Percentiles rank a stretch among this genome's conserved stretches.
Evolutionary conservation across 2,888 invertebrate species (phyloP).

Genomic region (Pachliopta kotzebuea): DNA sequence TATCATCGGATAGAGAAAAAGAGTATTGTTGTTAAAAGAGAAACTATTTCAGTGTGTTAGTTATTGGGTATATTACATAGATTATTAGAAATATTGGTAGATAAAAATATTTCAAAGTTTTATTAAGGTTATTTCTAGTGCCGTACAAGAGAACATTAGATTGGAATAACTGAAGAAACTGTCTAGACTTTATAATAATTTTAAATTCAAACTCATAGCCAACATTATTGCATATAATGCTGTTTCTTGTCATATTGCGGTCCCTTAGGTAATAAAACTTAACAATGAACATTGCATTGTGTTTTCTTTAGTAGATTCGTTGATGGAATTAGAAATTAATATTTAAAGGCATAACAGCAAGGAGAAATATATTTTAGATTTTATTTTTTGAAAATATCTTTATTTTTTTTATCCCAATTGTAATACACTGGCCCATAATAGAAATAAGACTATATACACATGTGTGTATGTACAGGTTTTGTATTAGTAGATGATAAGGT

Average conservation of each 20-base stretch:
- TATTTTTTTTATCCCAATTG: no score
- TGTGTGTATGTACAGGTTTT: no score
- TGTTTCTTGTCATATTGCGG: constrained; percentile 3
- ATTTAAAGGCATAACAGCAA: neutral
- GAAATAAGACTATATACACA: no score
- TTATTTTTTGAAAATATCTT: neutral
- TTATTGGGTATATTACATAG: neutral
- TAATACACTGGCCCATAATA: no score
- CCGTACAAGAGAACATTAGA: neutral
- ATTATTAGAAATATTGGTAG: neutral
- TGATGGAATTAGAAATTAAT: neutral
- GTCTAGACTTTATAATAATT: constrained; percentile 8
- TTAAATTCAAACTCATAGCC: constrained; percentile 5
- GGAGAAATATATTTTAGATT: neutral
- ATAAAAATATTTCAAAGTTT: neutral
- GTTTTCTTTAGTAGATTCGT: neutral
- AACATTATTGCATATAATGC: neutral
- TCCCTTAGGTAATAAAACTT: constrained; percentile 3
- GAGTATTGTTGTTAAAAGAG: no score
- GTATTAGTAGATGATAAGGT: no score
- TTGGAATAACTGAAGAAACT: neutral
- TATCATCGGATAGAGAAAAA: no score
- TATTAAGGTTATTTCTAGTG: neutral
- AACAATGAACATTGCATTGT: constrained; percentile 1
- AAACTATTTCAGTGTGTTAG: no score